Evolutionary conservation across 2,888 invertebrate species (phyloP).

Genomic region (Deilephila porcellus): DNA sequence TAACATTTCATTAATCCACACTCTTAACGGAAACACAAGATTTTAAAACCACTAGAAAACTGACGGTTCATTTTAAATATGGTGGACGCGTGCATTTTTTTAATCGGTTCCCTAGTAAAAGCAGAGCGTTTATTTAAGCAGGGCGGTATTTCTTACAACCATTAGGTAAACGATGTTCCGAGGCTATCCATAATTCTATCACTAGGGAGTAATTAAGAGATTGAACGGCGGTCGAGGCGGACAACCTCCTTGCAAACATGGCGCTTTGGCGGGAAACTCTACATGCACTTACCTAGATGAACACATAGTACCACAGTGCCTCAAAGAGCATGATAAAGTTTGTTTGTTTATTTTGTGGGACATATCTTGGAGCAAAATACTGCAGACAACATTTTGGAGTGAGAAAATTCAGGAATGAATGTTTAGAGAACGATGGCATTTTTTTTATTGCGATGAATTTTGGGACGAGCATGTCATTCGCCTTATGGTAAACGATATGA

Average conservation of each 20-base stretch:
- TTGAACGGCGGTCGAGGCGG: constrained; percentile 49
- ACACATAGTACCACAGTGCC: neutral
- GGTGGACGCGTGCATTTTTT: constrained; percentile 4
- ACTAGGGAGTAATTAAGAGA: constrained; percentile 59
- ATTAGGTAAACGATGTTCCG: constrained; percentile 31
- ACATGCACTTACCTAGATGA: constrained; percentile 1
- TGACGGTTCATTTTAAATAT: constrained; percentile 11
- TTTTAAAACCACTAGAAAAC: neutral
- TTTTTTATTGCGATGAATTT: no score
- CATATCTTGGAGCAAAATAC: no score
- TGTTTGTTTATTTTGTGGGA: neutral
- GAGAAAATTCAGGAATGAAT: no score
- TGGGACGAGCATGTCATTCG: no score
- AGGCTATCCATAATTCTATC: constrained; percentile 56
- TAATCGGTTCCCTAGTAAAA: neutral
- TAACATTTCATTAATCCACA: neutral
- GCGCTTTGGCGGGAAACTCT: constrained; percentile 44
- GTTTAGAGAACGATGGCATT: no score
- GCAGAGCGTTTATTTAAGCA: neutral
- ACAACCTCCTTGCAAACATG: constrained; percentile 36
- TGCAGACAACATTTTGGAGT: no score
- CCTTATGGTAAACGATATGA: no score
- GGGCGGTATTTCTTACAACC: neutral
- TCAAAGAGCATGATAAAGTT: constrained; percentile 6
- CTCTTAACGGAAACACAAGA: neutral